A percentile compares a stretch with the other conserved stretches of the same genome.
These are phyloP conservation scores for Okamejei kenojei DNA, from an alignment of 2,797 vertebrate species.

Conservation along the genomic window DNA sequence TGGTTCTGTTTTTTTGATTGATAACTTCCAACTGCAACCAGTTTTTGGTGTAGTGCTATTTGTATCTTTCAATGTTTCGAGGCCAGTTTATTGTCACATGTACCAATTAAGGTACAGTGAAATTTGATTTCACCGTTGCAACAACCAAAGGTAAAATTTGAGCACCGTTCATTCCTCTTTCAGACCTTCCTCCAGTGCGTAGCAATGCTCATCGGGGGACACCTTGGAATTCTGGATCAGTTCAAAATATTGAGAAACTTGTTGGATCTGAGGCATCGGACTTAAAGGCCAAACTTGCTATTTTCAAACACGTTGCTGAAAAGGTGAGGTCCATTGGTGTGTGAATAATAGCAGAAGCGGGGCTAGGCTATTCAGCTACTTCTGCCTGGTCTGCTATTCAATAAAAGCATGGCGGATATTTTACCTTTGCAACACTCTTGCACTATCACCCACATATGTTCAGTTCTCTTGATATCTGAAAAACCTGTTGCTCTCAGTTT, in stretches of 20 bases:
- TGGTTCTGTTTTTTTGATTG: not conserved
- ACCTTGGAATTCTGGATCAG: not conserved
- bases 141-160: slow-evolving; percentile 46
- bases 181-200: slow-evolving; percentile 46
- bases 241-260: not conserved
- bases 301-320: slow-evolving; percentile 66
- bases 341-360: not conserved
- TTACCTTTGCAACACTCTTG: too few species aligned
- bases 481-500: too few species aligned
- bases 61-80: not conserved
- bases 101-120: too few species aligned
- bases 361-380: too few species aligned
- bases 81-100: too few species aligned
- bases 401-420: too few species aligned
- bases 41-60: not conserved
- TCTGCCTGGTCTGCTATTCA: too few species aligned
- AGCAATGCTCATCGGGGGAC: slow-evolving; percentile 42
- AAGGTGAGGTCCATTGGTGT: slow-evolving; percentile 56
- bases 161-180: slow-evolving; percentile 40
- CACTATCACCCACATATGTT: too few species aligned
- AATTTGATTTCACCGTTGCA: not conserved
- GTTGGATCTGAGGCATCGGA: slow-evolving; percentile 43
- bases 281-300: slow-evolving; percentile 60
- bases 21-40: not conserved
- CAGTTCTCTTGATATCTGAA: too few species aligned